phyloP scores from a whole-genome alignment of 2,888 invertebrate species.

The Ormia ochracea region DNA sequence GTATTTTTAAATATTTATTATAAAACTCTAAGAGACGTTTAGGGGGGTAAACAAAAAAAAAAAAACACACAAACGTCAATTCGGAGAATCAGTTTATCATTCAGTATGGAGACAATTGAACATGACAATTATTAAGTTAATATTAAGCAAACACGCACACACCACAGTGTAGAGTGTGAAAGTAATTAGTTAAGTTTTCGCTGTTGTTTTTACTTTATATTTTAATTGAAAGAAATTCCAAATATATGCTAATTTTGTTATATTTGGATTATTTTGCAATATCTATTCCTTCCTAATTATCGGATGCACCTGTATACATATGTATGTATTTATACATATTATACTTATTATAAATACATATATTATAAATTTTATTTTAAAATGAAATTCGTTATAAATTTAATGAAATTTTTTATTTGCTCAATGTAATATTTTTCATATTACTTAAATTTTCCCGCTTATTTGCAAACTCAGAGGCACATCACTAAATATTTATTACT shows the following conservation, averaged over 20 bases:
- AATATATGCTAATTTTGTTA: conserved; percentile 1
- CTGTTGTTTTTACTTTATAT: not conserved
- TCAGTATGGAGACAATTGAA: conserved; percentile 47
- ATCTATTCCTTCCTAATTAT: no score
- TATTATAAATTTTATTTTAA: no score
- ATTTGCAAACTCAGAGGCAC: no score
- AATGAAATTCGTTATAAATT: no score
- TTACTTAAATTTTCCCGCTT: no score
- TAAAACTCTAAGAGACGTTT: no score
- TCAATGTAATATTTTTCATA: no score
- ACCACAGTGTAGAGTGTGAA: conserved; percentile 42
- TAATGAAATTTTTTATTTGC: no score
- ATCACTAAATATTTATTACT: no score
- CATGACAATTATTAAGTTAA: conserved; percentile 54
- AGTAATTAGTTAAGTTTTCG: conserved; percentile 48
- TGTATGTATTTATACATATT: no score
- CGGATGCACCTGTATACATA: no score
- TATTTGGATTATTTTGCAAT: not conserved
- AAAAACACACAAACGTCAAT: not conserved
- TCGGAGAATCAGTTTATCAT: conserved; percentile 37
- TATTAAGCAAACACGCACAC: conserved; percentile 7
- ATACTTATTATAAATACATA: no score
- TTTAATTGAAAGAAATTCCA: not conserved
- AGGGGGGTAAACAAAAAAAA: not conserved
- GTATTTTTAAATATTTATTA: not conserved